These are phyloP conservation scores for Neosalanx taihuensis DNA, from an alignment of 2,797 vertebrate genomes.

Conservation along the genomic window DNA sequence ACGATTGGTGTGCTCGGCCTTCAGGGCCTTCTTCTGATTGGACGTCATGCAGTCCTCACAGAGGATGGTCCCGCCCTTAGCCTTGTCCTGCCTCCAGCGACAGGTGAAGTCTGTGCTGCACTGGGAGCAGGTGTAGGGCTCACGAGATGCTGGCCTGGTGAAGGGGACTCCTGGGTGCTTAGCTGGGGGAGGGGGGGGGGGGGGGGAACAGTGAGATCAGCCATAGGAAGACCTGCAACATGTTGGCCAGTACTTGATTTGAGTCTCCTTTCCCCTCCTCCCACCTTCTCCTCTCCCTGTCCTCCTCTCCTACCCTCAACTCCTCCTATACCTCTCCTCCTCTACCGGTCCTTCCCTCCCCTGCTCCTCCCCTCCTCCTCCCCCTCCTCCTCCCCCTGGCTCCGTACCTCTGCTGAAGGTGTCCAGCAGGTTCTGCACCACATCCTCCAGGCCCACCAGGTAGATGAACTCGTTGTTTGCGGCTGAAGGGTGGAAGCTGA, in stretches of 20 bases:
- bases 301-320: too few species aligned
- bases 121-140: constrained; percentile 88
- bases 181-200: constrained; percentile 57
- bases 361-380: too few species aligned
- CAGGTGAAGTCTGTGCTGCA: constrained; percentile 98
- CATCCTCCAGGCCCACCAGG: constrained; percentile 93
- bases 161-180: constrained; percentile 67
- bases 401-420: constrained; percentile 83
- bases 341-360: too few species aligned
- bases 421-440: constrained; percentile 92
- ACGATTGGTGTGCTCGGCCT: constrained; percentile 92
- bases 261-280: too few species aligned
- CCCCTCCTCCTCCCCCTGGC: too few species aligned
- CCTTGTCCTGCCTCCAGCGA: constrained; percentile 87
- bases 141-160: constrained; percentile 59
- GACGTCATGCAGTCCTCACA: constrained; percentile 96
- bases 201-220: background rate
- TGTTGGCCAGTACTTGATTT: too few species aligned
- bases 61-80: constrained; percentile 84
- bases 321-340: too few species aligned
- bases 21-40: constrained; percentile 91
- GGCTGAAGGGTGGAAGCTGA: constrained; percentile 93
- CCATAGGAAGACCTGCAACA: too few species aligned
- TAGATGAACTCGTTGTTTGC: constrained; percentile 98
- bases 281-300: too few species aligned